Conservation (phyloP, 2,888 invertebrate genomes). For the Liodrosophila aerea region DNA sequence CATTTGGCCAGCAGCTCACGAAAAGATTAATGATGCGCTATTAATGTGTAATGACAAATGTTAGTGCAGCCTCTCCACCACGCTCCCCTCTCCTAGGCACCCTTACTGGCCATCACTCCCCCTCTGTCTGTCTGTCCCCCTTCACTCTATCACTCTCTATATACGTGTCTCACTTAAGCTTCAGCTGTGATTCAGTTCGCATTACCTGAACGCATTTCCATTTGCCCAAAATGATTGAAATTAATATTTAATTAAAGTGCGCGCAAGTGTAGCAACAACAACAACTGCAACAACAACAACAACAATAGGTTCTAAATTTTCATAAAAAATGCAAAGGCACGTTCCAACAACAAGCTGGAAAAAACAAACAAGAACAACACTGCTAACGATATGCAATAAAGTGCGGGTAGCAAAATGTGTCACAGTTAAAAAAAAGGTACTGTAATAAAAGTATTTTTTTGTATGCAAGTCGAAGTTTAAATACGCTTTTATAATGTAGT, state of each 20-base stretch:
- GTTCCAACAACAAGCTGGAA: slow-evolving; percentile 40
- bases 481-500: slow-evolving; percentile 3
- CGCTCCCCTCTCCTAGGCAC: no score
- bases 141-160: slow-evolving; percentile 6
- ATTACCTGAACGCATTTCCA: slow-evolving; percentile 44
- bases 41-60: slow-evolving; percentile 81
- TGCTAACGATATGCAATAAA: slow-evolving; percentile 53
- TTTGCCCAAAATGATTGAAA: slow-evolving; percentile 65
- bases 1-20: slow-evolving; percentile 59
- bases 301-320: slow-evolving; percentile 64
- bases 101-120: no score
- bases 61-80: slow-evolving; percentile 57
- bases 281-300: slow-evolving; percentile 39
- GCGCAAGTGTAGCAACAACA: slow-evolving; percentile 49
- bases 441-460: neutral
- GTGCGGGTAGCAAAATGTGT: slow-evolving; percentile 61
- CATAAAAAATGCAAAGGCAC: slow-evolving; percentile 76
- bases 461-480: neutral
- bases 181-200: slow-evolving; percentile 30
- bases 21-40: slow-evolving; percentile 81
- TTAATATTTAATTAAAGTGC: slow-evolving; percentile 78
- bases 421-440: slow-evolving; percentile 34
- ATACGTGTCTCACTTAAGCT: neutral
- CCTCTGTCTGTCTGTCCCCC: neutral
- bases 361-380: slow-evolving; percentile 26